Conservation (phyloP, 92 coral and sea anemone genomes). For the Diadumene lineata region DNA sequence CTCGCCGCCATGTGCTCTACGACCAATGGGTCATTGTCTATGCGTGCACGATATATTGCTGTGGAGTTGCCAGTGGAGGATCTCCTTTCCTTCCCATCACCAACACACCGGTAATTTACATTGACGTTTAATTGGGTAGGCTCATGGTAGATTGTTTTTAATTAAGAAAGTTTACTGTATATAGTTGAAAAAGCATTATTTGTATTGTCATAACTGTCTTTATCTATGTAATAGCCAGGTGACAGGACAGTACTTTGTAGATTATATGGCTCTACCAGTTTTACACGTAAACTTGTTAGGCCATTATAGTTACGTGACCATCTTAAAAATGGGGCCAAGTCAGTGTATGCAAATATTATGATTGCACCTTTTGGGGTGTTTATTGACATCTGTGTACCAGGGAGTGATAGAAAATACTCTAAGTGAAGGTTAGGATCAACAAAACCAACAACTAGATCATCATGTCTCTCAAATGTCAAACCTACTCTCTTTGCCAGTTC, state of each 20-base stretch:
- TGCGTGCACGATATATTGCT: too few species aligned
- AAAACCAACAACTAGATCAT: neutral
- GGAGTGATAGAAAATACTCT: conserved; percentile 23
- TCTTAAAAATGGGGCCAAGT: conserved; percentile 44
- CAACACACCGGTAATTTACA: neutral
- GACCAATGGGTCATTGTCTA: too few species aligned
- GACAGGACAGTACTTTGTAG: neutral
- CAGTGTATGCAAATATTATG: conserved; percentile 27
- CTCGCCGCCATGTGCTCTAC: too few species aligned
- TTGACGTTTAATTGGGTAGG: neutral
- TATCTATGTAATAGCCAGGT: neutral
- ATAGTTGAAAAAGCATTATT: neutral
- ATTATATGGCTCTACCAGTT: neutral
- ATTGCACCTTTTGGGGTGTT: conserved; percentile 28
- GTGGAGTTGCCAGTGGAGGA: neutral
- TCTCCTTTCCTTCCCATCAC: neutral
- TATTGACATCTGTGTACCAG: conserved; percentile 25
- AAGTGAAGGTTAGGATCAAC: conserved; percentile 27
- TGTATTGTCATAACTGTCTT: neutral
- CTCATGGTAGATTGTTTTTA: neutral
- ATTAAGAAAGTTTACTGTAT: neutral
- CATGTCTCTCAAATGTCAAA: neutral
- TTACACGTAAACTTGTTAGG: neutral
- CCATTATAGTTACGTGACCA: conserved; percentile 18
- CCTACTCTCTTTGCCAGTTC: neutral